Percentiles rank a stretch among this genome's conserved stretches.
phyloP scores from a whole-genome alignment of 2,888 invertebrate genomes.

The Saturnia japonica region DNA sequence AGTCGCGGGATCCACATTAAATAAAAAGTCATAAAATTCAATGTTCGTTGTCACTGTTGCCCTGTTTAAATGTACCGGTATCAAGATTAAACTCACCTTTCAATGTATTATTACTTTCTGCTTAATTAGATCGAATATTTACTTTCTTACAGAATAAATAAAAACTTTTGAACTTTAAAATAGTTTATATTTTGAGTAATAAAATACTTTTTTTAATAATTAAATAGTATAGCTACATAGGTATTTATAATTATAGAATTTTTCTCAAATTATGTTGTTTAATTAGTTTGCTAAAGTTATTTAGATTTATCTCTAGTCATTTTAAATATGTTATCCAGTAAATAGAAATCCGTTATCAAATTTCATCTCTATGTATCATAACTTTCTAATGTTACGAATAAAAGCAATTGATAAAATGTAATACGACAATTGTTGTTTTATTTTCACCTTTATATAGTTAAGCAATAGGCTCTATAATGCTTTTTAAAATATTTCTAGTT shows the following conservation, averaged over 20 bases:
- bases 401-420: conserved; percentile 76
- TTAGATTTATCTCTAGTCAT: background rate
- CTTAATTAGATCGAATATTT: background rate
- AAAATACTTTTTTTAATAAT: background rate
- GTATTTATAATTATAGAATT: no score
- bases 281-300: background rate
- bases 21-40: conserved; percentile 46
- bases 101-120: conserved; percentile 17
- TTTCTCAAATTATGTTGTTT: background rate
- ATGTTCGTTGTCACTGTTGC: conserved; percentile 56
- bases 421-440: conserved; percentile 60
- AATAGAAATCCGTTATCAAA: background rate
- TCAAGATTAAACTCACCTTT: conserved; percentile 78
- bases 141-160: background rate
- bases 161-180: background rate
- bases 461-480: background rate
- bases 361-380: conserved; percentile 35
- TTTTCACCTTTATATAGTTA: conserved; percentile 37
- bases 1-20: conserved; percentile 58
- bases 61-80: conserved; percentile 61
- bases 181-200: background rate
- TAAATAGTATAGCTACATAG: background rate
- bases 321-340: background rate
- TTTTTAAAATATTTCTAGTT: no score
- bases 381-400: conserved; percentile 74